These are phyloP conservation scores for Papilio aristodemus DNA, from an alignment of 1,140 invertebrate species.

Conservation along the genomic window DNA sequence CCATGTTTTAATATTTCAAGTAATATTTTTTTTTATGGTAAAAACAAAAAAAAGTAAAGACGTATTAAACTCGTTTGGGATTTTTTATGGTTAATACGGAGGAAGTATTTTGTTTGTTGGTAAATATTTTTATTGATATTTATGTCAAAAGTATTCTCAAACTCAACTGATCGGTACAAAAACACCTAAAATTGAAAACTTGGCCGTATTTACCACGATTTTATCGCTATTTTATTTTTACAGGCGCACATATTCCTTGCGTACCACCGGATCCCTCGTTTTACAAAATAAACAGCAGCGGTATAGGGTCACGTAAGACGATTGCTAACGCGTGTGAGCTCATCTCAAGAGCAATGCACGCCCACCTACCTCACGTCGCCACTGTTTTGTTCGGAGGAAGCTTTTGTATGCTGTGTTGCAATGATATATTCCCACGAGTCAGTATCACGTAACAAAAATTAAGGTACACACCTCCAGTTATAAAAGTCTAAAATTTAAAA, in stretches of 20 bases:
- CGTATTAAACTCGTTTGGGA: too few species aligned
- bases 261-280: slow-evolving; percentile 4
- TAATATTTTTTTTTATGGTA: too few species aligned
- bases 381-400: not conserved
- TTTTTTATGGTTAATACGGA: too few species aligned
- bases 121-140: too few species aligned
- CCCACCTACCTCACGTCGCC: slow-evolving; percentile 1
- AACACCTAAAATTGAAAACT: too few species aligned
- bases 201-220: not conserved
- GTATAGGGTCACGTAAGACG: slow-evolving; percentile 16
- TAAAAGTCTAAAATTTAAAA: not conserved
- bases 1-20: too few species aligned
- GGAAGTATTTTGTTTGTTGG: too few species aligned
- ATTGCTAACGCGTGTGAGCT: slow-evolving; percentile 2
- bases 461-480: not conserved
- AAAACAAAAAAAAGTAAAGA: too few species aligned
- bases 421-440: not conserved
- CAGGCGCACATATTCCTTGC: not conserved
- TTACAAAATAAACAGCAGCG: slow-evolving; percentile 1
- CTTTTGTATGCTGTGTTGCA: slow-evolving; percentile 4
- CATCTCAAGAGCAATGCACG: not conserved
- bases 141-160: too few species aligned
- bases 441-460: slow-evolving; percentile 13
- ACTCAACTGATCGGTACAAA: too few species aligned
- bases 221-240: slow-evolving; percentile 18